These are phyloP conservation scores for Rhingia rostrata DNA, from an alignment of 2,888 invertebrate species.

Conservation along the genomic window DNA sequence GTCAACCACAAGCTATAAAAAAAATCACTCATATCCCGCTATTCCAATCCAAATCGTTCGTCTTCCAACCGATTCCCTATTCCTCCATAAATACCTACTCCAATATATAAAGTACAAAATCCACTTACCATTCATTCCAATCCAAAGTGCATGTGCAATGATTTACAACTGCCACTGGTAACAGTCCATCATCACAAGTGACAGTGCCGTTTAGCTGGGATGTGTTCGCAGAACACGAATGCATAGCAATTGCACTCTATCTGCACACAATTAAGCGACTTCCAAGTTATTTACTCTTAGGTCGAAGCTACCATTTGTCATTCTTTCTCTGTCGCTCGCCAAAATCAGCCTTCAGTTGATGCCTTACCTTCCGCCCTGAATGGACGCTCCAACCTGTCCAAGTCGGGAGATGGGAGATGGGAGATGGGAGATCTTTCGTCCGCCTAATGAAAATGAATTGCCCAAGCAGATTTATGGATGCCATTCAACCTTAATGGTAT, in stretches of 20 bases:
- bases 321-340: conserved; percentile 17
- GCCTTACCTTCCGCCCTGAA: neutral
- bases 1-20: too few relatives aligned
- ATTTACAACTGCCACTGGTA: conserved; percentile 43
- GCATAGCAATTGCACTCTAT: conserved; percentile 41
- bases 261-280: conserved; percentile 57
- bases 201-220: conserved; percentile 65
- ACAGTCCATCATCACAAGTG: conserved; percentile 64
- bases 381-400: conserved; percentile 38
- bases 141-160: conserved; percentile 17
- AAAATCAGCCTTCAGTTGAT: neutral
- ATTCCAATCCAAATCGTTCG: too few relatives aligned
- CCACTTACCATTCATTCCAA: neutral
- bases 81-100: too few relatives aligned
- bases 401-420: conserved; percentile 33
- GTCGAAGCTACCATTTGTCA: conserved; percentile 54
- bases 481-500: conserved; percentile 72
- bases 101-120: too few relatives aligned
- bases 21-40: too few relatives aligned
- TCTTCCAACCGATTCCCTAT: too few relatives aligned
- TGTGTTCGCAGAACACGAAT: conserved; percentile 29
- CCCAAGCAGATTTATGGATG: conserved; percentile 71
- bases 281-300: conserved; percentile 57
- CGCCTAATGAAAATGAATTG: conserved; percentile 73
- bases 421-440: conserved; percentile 53